A percentile compares a stretch with the other conserved stretches of the same genome.
phyloP scores from a whole-genome alignment of 2,797 vertebrate species.

The Silurus aristotelis region DNA sequence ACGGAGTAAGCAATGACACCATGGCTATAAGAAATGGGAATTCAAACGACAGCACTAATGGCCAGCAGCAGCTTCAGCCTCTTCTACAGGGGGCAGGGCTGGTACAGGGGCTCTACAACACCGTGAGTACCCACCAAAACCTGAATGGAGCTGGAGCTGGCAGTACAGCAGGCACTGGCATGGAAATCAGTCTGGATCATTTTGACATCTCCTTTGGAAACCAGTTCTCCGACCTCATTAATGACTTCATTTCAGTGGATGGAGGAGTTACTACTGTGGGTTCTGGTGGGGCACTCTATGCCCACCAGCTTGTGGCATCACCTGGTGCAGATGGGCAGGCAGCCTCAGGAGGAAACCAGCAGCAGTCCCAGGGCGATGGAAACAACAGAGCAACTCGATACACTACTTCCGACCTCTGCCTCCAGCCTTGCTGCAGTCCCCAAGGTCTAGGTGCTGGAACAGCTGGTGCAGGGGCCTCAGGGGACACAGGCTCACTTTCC shows the following conservation, averaged over 20 bases:
- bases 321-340: conserved; percentile 71
- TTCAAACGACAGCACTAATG: conserved; percentile 58
- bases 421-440: conserved; percentile 94
- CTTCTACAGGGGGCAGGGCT: conserved; percentile 87
- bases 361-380: conserved; percentile 89
- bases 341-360: conserved; percentile 70
- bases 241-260: conserved; percentile 98
- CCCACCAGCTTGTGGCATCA: conserved; percentile 88
- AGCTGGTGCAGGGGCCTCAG: conserved; percentile 76
- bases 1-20: conserved; percentile 63
- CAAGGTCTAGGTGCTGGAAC: conserved; percentile 79
- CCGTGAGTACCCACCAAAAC: conserved; percentile 83
- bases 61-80: conserved; percentile 78
- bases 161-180: conserved; percentile 78
- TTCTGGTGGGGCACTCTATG: conserved; percentile 82
- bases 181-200: conserved; percentile 99
- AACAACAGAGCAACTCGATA: conserved; percentile 82
- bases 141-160: conserved; percentile 75
- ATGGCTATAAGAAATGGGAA: conserved; percentile 75
- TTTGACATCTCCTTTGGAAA: conserved; percentile 99
- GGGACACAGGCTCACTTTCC: conserved; percentile 84
- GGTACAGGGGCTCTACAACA: conserved; percentile 93
- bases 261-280: conserved; percentile 83
- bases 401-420: conserved; percentile 89
- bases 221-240: conserved; percentile 99